A percentile compares a stretch with the other conserved stretches of the same genome.
Conservation (phyloP, 2,113 vertebrate genomes). For the Telmatochromis sp. region DNA sequence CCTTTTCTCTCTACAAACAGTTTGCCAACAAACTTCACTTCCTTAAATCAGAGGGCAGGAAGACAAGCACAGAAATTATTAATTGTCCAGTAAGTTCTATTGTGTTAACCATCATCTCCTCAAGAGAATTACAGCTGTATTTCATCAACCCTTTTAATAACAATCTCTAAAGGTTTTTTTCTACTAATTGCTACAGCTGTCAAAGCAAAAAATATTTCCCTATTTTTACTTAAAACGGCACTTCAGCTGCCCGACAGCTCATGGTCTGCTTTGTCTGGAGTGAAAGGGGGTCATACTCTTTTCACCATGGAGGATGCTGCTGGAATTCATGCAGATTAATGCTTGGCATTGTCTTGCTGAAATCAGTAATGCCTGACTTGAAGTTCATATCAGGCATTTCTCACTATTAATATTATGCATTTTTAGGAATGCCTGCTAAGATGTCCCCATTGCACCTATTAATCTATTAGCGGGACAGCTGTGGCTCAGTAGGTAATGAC, state of each 20-base stretch:
- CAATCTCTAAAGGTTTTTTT: not conserved
- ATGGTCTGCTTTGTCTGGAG: not conserved
- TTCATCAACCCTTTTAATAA: not conserved
- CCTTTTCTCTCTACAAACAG: not conserved
- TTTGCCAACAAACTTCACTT: not conserved
- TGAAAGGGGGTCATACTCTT: not conserved
- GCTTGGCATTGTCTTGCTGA: not conserved
- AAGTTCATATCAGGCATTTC: not conserved
- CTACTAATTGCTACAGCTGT: not conserved
- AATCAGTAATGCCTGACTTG: not conserved
- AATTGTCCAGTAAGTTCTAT: not conserved
- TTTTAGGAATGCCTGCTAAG: not conserved
- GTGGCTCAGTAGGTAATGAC: not conserved
- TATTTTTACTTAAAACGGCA: not conserved
- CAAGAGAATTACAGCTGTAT: not conserved
- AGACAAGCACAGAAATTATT: not conserved
- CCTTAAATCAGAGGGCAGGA: not conserved
- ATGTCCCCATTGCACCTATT: not conserved
- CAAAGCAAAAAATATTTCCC: not conserved
- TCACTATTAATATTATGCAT: not conserved
- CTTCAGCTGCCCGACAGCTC: not conserved
- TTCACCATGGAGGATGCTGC: not conserved
- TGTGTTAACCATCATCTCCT: not conserved
- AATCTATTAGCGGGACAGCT: not conserved
- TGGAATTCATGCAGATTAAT: not conserved